phyloP scores from a whole-genome alignment of 2,113 vertebrate genomes.

The Toxotes jaculatrix region DNA sequence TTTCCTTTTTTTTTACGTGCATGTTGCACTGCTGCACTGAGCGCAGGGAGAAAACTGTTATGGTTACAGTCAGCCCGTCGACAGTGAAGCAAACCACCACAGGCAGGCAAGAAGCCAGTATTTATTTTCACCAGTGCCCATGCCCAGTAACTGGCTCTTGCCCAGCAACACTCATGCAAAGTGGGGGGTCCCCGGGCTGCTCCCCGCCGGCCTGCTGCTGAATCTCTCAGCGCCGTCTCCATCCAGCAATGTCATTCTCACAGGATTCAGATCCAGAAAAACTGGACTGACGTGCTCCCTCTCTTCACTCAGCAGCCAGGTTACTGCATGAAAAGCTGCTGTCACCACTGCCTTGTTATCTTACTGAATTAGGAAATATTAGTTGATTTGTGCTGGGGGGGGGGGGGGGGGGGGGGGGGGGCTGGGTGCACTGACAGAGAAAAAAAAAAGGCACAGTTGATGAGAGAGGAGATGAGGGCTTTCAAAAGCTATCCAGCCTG shows the following conservation, averaged over 20 bases:
- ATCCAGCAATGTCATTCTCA: not conserved
- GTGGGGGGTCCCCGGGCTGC: conserved; percentile 44
- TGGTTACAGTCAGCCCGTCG: conserved; percentile 5
- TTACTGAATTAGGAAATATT: not conserved
- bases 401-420: not conserved
- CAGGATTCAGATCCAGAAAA: not conserved
- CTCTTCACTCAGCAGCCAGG: not conserved
- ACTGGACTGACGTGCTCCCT: not conserved
- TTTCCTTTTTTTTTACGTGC: not conserved
- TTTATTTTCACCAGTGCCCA: conserved; percentile 63
- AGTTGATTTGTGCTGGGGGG: conserved; percentile 14
- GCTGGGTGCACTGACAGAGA: conserved; percentile 21
- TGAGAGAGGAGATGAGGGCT: conserved; percentile 35
- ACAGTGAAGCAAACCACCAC: conserved; percentile 45
- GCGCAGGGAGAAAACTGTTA: not conserved
- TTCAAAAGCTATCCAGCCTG: conserved; percentile 21
- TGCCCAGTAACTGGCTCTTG: conserved; percentile 68
- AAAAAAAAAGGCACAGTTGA: conserved; percentile 10
- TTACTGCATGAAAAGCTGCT: conserved; percentile 23
- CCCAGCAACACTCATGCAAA: conserved; percentile 73
- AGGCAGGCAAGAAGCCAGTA: conserved; percentile 59
- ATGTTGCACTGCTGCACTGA: not conserved
- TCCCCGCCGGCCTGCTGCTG: conserved; percentile 19
- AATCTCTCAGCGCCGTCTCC: conserved; percentile 23
- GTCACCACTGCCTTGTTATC: conserved; percentile 23